phyloP scores from a whole-genome alignment of 2,888 invertebrate genomes.

The Frankliniella intonsa region DNA sequence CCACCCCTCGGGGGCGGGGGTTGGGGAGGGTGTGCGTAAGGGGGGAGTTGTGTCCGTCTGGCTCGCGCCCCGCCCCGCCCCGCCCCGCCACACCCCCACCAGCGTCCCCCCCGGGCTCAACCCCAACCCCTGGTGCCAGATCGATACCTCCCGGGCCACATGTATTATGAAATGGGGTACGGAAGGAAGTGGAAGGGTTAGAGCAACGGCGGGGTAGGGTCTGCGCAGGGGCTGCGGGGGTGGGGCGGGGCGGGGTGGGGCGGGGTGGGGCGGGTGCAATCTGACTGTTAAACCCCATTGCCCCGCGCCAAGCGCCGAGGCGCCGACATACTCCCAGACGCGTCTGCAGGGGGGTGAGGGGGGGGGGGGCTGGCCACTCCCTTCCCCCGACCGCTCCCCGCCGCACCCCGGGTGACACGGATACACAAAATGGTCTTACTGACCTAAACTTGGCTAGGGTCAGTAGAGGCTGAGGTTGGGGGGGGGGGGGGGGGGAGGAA shows the following conservation, averaged over 20 bases:
- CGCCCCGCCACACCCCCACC: background rate
- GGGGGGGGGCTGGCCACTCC: no score
- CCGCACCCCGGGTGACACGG: background rate
- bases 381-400: background rate
- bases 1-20: background rate
- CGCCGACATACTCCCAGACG: background rate
- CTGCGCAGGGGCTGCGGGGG: background rate
- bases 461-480: background rate
- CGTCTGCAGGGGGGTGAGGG: background rate
- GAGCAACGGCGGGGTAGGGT: background rate
- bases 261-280: background rate
- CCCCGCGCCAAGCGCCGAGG: background rate
- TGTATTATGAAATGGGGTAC: constrained; percentile 23
- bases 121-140: background rate
- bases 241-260: background rate
- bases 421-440: no score
- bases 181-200: constrained; percentile 23
- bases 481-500: background rate
- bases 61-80: background rate
- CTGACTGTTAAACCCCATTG: background rate
- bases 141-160: constrained; percentile 16
- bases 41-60: background rate
- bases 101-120: background rate
- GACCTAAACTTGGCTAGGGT: no score
- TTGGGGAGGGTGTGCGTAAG: background rate